These are phyloP conservation scores for Selenia dentaria DNA, from an alignment of 2,888 invertebrate genomes.

Conservation along the genomic window DNA sequence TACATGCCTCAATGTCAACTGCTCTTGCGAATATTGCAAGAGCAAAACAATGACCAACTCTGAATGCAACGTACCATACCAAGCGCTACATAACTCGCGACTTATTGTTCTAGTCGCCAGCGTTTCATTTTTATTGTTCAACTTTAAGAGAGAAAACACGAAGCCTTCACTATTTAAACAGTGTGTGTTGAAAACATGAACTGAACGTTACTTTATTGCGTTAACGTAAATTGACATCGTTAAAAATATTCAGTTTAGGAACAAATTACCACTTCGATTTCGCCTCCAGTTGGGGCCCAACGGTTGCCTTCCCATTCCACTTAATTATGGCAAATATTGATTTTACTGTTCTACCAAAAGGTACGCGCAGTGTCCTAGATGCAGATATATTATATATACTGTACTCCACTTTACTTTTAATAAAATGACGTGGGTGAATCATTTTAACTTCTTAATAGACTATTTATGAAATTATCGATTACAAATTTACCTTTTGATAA, in stretches of 20 bases:
- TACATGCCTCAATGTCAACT: conserved; percentile 74
- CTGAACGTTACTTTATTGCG: too few relatives aligned
- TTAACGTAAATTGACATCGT: too few relatives aligned
- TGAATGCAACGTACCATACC: conserved; percentile 32
- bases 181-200: too few relatives aligned
- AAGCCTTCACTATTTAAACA: too few relatives aligned
- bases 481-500: conserved; percentile 42
- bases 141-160: too few relatives aligned
- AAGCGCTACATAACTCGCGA: too few relatives aligned
- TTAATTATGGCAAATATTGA: conserved; percentile 75
- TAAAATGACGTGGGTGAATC: conserved; percentile 45
- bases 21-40: conserved; percentile 69
- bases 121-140: too few relatives aligned
- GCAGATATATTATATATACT: conserved; percentile 47
- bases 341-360: conserved; percentile 59
- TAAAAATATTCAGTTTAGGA: conserved; percentile 79
- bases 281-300: conserved; percentile 82
- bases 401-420: conserved; percentile 36
- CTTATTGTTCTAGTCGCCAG: too few relatives aligned
- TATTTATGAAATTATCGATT: conserved; percentile 52
- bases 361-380: conserved; percentile 30
- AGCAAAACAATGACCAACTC: conserved; percentile 60
- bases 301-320: too few relatives aligned
- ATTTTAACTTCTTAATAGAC: conserved; percentile 58
- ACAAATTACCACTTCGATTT: conserved; percentile 83